Percentiles rank a stretch among this genome's conserved stretches.
Evolutionary conservation across 1,140 invertebrate genomes (phyloP).

Genomic region (Megathymus violae): DNA sequence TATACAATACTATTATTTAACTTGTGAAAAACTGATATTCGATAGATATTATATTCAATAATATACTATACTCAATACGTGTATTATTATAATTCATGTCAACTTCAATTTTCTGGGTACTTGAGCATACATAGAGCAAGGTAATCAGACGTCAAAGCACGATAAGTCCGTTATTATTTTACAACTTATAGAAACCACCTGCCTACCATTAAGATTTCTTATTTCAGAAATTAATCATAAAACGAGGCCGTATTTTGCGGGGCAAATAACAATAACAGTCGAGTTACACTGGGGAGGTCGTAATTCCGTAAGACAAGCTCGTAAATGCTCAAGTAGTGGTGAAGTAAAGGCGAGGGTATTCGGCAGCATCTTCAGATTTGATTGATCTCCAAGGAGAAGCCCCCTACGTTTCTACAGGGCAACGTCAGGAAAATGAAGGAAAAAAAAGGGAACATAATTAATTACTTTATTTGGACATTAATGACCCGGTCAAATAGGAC

Average conservation of each 20-base stretch:
- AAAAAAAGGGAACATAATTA: constrained; percentile 75
- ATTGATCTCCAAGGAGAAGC: constrained; percentile 68
- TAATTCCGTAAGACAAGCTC: constrained; percentile 63
- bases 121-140: neutral
- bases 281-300: constrained; percentile 55
- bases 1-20: too few relatives aligned
- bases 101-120: too few relatives aligned
- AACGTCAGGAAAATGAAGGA: constrained; percentile 71
- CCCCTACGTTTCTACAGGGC: constrained; percentile 67
- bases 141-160: neutral
- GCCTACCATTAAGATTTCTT: constrained; percentile 34
- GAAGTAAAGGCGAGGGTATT: constrained; percentile 47
- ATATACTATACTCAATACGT: neutral
- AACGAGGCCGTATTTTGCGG: constrained; percentile 41
- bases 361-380: constrained; percentile 66
- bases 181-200: constrained; percentile 26
- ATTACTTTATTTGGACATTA: constrained; percentile 82
- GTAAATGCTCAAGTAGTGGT: constrained; percentile 70
- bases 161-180: constrained; percentile 1
- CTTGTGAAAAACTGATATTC: too few relatives aligned
- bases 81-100: too few relatives aligned
- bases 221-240: constrained; percentile 47
- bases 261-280: constrained; percentile 51
- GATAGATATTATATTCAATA: too few relatives aligned
- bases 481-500: constrained; percentile 69